Conservation (phyloP, 2,797 vertebrate species). For the Ptychobarbus kaznakovi region DNA sequence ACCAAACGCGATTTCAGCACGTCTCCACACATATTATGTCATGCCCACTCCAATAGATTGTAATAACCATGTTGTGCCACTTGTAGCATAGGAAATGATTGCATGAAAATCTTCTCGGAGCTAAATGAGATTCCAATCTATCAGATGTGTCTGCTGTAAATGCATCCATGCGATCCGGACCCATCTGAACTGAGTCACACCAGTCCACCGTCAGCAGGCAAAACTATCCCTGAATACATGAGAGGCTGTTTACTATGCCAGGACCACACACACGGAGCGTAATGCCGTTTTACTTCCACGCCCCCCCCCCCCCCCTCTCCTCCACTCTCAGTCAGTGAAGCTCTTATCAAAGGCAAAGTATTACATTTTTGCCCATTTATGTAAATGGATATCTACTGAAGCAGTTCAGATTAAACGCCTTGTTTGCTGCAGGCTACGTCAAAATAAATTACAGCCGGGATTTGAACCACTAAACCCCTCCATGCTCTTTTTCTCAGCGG, state of each 20-base stretch:
- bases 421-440: conserved; percentile 54
- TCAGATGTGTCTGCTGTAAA: conserved; percentile 45
- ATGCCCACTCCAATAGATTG: background rate
- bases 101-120: conserved; percentile 39
- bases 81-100: conserved; percentile 19
- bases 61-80: too few species aligned
- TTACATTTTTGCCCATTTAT: conserved; percentile 62
- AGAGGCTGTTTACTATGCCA: conserved; percentile 52
- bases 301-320: background rate
- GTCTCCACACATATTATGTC: too few species aligned
- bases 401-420: conserved; percentile 59
- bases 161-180: conserved; percentile 45
- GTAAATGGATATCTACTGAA: conserved; percentile 61
- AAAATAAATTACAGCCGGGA: conserved; percentile 53
- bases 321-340: conserved; percentile 46
- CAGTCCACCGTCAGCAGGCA: conserved; percentile 20
- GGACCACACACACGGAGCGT: conserved; percentile 33
- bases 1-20: too few species aligned
- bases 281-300: conserved; percentile 28
- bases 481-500: conserved; percentile 17
- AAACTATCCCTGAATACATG: conserved; percentile 38
- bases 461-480: conserved; percentile 50
- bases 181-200: conserved; percentile 42
- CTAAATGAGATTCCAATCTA: conserved; percentile 39
- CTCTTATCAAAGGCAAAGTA: conserved; percentile 58